Percentiles rank a stretch among this genome's conserved stretches.
Conservation (phyloP, 1,140 invertebrate genomes). For the Drosophila melanogaster region DNA sequence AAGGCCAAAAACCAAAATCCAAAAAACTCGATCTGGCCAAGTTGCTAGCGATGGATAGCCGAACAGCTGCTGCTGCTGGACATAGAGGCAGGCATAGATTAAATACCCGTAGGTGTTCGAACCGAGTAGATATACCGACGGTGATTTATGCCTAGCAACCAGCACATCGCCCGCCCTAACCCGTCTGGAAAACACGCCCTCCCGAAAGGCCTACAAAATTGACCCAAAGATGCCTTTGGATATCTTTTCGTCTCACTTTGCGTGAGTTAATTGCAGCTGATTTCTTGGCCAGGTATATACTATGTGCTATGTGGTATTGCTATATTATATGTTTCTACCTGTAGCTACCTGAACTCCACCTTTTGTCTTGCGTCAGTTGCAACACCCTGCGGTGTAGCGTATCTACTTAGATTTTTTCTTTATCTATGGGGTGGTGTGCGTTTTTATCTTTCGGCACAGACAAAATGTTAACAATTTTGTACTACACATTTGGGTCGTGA, state of each 20-base stretch:
- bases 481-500: constrained; percentile 20
- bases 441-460: constrained; percentile 35
- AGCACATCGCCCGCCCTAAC: constrained; percentile 13
- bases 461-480: constrained; percentile 57
- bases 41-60: constrained; percentile 28
- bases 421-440: constrained; percentile 36
- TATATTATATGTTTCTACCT: constrained; percentile 48
- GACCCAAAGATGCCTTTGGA: constrained; percentile 52
- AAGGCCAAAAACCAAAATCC: constrained; percentile 2
- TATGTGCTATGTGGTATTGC: constrained; percentile 16
- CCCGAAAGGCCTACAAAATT: constrained; percentile 63
- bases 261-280: constrained; percentile 70
- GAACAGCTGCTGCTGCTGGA: constrained; percentile 43
- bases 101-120: constrained; percentile 49
- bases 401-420: constrained; percentile 49
- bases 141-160: constrained; percentile 49
- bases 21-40: constrained; percentile 45
- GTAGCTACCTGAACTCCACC: constrained; percentile 54
- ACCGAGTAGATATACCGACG: constrained; percentile 17
- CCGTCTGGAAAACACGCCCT: constrained; percentile 35
- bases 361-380: constrained; percentile 67
- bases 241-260: constrained; percentile 33
- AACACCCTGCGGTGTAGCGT: constrained; percentile 57
- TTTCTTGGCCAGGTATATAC: constrained; percentile 52
- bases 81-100: constrained; percentile 37